Base-by-base conservation (phyloP, 2,113 vertebrate genomes). In the Leptocoma aspasia region DNA sequence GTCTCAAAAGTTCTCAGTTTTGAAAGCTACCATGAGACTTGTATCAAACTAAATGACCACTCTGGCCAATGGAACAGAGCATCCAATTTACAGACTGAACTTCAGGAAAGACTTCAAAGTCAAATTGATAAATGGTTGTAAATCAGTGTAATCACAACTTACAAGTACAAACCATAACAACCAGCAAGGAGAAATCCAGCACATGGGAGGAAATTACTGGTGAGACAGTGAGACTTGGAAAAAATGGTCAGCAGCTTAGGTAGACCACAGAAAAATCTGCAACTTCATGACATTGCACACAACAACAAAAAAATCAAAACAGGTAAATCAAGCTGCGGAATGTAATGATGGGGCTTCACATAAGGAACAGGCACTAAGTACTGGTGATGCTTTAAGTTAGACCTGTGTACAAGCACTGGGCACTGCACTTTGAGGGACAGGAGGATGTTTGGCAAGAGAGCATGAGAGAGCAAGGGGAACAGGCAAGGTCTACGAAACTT, bases 401-500 rank as follows among this genome's bases (percentile, higher is more conserved):
- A 30, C 27, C 73, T 17, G 10, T 12, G 63, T 70, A 92, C 60
- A 52, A 82, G 41, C 76, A 86, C n/a, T 56, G 76, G 72, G 28
- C 68, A 68, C 54, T 88, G 82, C 27, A 52, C 80, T 66, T 44
- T 23, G 30, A 71, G 31, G 24, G 39, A 89, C 64, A 89, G 56
- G 39, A 88, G 6, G 42, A 88, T 16, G 3, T 61, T 90, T 66
- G 54, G 64, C 54, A 81, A 89, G 42, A 93, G 66, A 28, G 61
- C 63, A 65, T 52, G 31, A 86, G 50, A 75, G 56, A 81, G 60
- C 82, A 92, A 71, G 76, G 28, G 75, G 52, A 95, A 94, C 31
- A 68, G 61, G 77, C 83, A 95, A 94, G 57, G 86, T 71, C 86
- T 96, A 69, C 13, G 41, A 91, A 91, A 95, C 52, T 73, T 92